These are phyloP conservation scores for Coregonus suidteri DNA, from an alignment of 2,797 vertebrate genomes.

Conservation along the genomic window DNA sequence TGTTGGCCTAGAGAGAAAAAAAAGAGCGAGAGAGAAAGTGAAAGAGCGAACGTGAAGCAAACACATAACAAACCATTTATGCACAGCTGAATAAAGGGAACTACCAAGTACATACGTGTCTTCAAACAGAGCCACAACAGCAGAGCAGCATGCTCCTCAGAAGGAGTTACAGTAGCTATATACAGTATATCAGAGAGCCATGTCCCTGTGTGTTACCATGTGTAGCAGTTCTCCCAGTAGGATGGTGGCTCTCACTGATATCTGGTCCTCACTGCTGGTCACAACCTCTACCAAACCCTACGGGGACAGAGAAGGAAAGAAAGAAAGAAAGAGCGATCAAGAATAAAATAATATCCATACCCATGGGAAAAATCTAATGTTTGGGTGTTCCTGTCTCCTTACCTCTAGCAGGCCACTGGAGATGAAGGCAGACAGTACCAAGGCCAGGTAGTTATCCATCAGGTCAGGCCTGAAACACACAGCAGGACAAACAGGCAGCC, in stretches of 20 bases:
- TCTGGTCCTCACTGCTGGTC: constrained; percentile 92
- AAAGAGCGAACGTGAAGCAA: background rate
- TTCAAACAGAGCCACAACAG: background rate
- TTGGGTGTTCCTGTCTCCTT: constrained; percentile 34
- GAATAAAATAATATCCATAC: background rate
- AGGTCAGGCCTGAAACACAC: constrained; percentile 86
- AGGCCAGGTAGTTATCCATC: constrained; percentile 98
- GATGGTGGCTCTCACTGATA: constrained; percentile 92
- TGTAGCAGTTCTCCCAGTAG: constrained; percentile 94
- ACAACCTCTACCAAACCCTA: constrained; percentile 97
- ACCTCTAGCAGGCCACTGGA: constrained; percentile 94
- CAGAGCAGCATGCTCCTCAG: background rate
- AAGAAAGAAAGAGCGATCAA: background rate
- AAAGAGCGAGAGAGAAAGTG: background rate
- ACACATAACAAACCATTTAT: background rate
- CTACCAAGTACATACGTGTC: background rate
- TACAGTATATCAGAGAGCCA: background rate
- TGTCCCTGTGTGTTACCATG: constrained; percentile 78
- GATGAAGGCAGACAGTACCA: constrained; percentile 96
- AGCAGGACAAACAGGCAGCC: constrained; percentile 21
- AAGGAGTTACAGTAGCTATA: background rate
- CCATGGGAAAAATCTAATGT: background rate
- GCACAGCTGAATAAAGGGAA: background rate
- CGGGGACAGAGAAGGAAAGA: background rate
- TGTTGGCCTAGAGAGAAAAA: constrained; percentile 85